Evolutionary conservation across 2,113 vertebrate species (phyloP), one percentile per base, ranked within the genome.

Genomic region (Hippocampus mohnikei): DNA sequence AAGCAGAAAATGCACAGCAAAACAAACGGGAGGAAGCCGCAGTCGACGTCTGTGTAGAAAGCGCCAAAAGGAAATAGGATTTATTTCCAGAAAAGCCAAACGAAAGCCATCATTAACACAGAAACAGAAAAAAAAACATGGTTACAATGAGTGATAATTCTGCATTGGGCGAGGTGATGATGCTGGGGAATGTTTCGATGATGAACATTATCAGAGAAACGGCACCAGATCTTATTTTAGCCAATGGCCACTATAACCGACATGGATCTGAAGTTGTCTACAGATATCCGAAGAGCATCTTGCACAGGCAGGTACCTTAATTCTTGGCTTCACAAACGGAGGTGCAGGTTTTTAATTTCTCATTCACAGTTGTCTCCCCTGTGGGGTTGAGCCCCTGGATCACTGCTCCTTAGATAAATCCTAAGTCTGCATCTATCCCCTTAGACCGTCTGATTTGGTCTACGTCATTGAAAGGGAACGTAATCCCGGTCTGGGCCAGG

Each of bases 401-500:
- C 81, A 69, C 63, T 82, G 83, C 75, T 85, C 86, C 87, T 55
- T 53, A 90, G 88, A 86, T 88, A 91, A 92, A 84, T 79, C 29
- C 77, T 92, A 92, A 92, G 84, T 89, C 88, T 81, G 75, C 61
- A 84, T 88, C 82, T 79, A 91, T 91, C 90, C 79, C 74, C 81
- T 92, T 91, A 91, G 86, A 85, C 83, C 2, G 78, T 90, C 91
- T 91, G 88, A 92, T 91, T 87, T 91, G 66, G 71, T 60, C 71
- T 73, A 85, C 88, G 90, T 93, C 91, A 92, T 59, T 74, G 74
- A 79, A 82, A 65, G 71, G 66, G 77, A 72, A 76, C 76, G 82
- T 92, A 92, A 91, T 91, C 87, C 80, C 4, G 59, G 88, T 87
- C 85, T 79, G 78, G 75, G 72, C 88, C 83, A 86, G 79, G 87